phyloP scores from a whole-genome alignment of 2,797 vertebrate species.

The Sebastiscus tertius region DNA sequence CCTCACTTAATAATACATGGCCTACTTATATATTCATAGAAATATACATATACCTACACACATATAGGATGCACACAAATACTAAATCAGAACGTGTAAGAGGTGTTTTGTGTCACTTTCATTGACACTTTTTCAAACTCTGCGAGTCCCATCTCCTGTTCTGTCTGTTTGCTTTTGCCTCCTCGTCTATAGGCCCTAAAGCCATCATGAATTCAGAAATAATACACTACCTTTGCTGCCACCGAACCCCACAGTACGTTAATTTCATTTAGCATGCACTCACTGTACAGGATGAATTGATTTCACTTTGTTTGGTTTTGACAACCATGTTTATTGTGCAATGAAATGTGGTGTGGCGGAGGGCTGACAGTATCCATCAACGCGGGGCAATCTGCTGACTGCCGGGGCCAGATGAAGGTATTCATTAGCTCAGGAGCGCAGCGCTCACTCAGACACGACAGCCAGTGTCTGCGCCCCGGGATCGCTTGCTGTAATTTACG shows the following conservation, averaged over 20 bases:
- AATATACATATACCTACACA: background rate
- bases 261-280: conserved; percentile 99
- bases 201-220: conserved; percentile 86
- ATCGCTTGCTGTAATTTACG: conserved; percentile 93
- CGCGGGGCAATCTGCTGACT: conserved; percentile 96
- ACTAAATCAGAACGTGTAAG: conserved; percentile 1
- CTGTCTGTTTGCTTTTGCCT: conserved; percentile 26
- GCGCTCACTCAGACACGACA: conserved; percentile 89
- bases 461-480: conserved; percentile 88
- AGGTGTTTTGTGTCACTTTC: conserved; percentile 6
- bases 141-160: background rate
- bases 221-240: conserved; percentile 90
- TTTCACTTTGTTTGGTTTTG: conserved; percentile 98
- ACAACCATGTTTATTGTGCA: conserved; percentile 99
- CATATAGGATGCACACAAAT: background rate
- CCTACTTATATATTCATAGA: background rate
- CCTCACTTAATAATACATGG: background rate
- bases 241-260: conserved; percentile 89
- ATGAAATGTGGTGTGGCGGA: conserved; percentile 97
- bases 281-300: conserved; percentile 99
- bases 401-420: conserved; percentile 98
- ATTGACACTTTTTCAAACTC: conserved; percentile 8
- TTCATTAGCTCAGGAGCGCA: conserved; percentile 96
- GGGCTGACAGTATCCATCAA: conserved; percentile 99
- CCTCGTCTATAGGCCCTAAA: conserved; percentile 37